Evolutionary conservation across 2,113 vertebrate genomes (phyloP).

Genomic region (Beaufortia kweichowensis): DNA sequence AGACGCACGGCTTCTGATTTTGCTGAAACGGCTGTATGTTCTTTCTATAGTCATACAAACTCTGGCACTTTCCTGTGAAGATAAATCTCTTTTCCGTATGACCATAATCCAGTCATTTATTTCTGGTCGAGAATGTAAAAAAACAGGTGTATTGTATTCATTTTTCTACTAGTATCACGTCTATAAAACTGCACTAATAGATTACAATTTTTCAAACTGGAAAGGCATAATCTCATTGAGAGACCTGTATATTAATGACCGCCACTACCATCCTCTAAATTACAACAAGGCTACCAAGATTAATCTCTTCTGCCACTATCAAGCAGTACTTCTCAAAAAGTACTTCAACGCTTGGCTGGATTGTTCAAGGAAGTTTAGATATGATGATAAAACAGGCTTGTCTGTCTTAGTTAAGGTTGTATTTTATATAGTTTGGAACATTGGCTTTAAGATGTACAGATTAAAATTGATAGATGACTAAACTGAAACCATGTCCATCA

Average conservation of each 20-base stretch:
- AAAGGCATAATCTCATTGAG: too few relatives aligned
- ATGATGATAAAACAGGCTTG: not conserved
- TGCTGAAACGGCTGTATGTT: conserved; percentile 8
- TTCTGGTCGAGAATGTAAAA: too few relatives aligned
- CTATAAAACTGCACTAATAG: too few relatives aligned
- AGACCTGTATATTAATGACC: too few relatives aligned
- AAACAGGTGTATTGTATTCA: too few relatives aligned
- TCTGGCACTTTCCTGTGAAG: not conserved
- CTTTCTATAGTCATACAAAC: conserved; percentile 3
- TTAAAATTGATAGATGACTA: too few relatives aligned
- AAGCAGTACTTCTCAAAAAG: not conserved
- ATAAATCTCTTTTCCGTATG: not conserved
- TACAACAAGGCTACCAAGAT: not conserved
- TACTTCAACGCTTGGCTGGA: not conserved
- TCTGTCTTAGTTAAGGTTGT: not conserved
- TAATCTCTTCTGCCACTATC: not conserved
- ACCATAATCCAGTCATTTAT: too few relatives aligned
- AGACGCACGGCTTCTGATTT: conserved; percentile 6
- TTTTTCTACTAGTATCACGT: too few relatives aligned
- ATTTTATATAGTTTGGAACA: not conserved
- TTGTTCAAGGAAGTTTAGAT: conserved; percentile 3
- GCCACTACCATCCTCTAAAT: too few relatives aligned
- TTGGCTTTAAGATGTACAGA: not conserved
- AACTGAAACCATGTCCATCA: not conserved
- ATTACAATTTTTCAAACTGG: too few relatives aligned